These are phyloP conservation scores for Plodia interpunctella DNA, from an alignment of 1,140 invertebrate genomes.

Conservation along the genomic window DNA sequence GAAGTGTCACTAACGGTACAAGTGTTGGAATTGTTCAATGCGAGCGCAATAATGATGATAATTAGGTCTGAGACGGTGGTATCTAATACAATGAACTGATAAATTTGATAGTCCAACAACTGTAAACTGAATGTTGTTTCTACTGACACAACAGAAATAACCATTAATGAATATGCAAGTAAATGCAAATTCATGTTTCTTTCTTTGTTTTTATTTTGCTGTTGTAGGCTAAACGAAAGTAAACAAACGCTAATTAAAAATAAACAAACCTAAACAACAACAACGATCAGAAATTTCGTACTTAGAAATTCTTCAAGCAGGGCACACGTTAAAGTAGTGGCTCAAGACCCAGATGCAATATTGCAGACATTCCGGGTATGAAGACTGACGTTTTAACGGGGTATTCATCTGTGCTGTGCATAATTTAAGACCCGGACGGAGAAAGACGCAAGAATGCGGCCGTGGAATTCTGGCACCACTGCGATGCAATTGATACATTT, in stretches of 20 bases:
- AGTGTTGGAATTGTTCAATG: constrained; percentile 7
- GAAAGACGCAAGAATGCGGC: constrained; percentile 39
- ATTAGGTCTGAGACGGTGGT: background rate
- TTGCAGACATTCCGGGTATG: background rate
- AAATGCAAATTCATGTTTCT: too few relatives aligned
- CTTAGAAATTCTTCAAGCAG: constrained; percentile 35
- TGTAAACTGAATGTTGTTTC: background rate
- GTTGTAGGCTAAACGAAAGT: too few relatives aligned
- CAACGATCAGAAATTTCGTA: constrained; percentile 23
- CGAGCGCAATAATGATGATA: background rate
- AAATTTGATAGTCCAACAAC: background rate
- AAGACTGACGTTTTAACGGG: background rate
- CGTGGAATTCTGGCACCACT: constrained; percentile 24
- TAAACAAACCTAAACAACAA: too few relatives aligned
- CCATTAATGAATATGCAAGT: too few relatives aligned
- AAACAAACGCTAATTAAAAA: too few relatives aligned
- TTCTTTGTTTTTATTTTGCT: too few relatives aligned
- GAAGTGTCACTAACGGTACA: constrained; percentile 14
- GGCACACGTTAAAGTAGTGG: background rate
- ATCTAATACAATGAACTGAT: background rate
- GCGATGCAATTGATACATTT: background rate
- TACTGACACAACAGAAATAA: too few relatives aligned
- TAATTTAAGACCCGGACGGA: constrained; percentile 21
- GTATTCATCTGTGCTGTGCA: background rate
- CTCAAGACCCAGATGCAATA: too few relatives aligned